Evolutionary conservation across 2,888 invertebrate genomes (phyloP), one percentile per base, ranked within the genome.

Genomic region (Litoditis marina): DNA sequence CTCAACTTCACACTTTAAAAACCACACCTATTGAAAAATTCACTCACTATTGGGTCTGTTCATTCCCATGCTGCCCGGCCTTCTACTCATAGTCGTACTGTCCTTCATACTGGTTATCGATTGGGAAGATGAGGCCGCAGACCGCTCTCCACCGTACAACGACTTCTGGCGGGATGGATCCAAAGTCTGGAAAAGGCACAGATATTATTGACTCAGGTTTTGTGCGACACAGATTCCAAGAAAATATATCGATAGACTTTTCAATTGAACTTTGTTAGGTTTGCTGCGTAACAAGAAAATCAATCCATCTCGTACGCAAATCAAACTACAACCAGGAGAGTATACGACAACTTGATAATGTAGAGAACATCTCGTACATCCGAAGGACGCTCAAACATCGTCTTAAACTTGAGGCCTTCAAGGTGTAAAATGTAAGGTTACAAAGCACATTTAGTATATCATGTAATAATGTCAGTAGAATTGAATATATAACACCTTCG

Each of bases 141-240:
- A 85, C n/a, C n/a, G n/a, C 49, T 84, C 78, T 78, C 89, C 88
- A 78, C 89, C 88, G 77, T 88, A 88, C 34, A 91, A 83, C 64
- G 88, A 87, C 71, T 89, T 87, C 83, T 89, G 88, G 82, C 90
- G 89, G 54, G 87, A 88, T 1, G 89, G 87, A 82, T 96, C 96
- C 54, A 98, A 86, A 0, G 90, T 88, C 59, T 89, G 88, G 31
- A 63, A 44, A 11, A 46, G 5, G n/a, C 11, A 59, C 4, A 8
- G 25, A 50, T n/a, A n/a, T n/a, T n/a, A n/a, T 13, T 47, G 11
- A 16, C 22, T 39, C 55, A 39, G 39, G 22, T 25, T 25, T 39
- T 55, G 42, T 2, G 19, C 28, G 19, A 46, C n/a, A n/a, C n/a
- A n/a, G 30, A 28, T 22, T 34, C n/a, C 2, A 32, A 30, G n/a